Conservation (phyloP, 2,797 vertebrate genomes). For the Xiphorhynchus erythropygius region DNA sequence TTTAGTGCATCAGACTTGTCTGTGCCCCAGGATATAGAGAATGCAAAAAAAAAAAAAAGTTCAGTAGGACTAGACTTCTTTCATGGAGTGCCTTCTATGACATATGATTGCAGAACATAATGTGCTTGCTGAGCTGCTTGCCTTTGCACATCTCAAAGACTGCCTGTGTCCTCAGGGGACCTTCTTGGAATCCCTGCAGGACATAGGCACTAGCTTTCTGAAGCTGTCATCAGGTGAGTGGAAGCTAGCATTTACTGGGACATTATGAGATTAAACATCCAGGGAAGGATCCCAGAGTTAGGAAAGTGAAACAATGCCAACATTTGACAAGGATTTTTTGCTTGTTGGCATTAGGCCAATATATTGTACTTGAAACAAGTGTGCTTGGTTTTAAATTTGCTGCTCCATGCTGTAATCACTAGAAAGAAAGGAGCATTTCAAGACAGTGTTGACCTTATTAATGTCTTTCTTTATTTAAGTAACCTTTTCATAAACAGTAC, state of each 20-base stretch:
- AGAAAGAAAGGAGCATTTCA: neutral
- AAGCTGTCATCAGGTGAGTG: neutral
- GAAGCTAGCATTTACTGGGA: neutral
- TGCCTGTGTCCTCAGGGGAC: neutral
- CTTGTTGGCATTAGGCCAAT: neutral
- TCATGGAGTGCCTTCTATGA: neutral
- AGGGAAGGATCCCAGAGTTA: neutral
- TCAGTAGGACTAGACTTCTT: neutral
- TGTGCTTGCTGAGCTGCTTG: neutral
- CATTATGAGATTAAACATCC: neutral
- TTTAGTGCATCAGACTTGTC: neutral
- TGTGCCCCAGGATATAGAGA: neutral
- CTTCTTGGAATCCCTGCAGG: neutral
- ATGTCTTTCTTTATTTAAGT: neutral
- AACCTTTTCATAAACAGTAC: neutral
- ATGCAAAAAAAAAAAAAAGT: neutral
- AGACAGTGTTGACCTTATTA: neutral
- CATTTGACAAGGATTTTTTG: neutral
- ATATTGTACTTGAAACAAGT: conserved; percentile 13
- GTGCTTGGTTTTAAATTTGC: neutral
- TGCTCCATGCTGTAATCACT: neutral
- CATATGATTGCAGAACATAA: neutral
- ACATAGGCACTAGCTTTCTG: neutral
- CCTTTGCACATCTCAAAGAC: neutral
- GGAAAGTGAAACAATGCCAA: neutral